Base-by-base conservation (phyloP, 2,113 vertebrate genomes). In the Tympanuchus pallidicinctus region DNA sequence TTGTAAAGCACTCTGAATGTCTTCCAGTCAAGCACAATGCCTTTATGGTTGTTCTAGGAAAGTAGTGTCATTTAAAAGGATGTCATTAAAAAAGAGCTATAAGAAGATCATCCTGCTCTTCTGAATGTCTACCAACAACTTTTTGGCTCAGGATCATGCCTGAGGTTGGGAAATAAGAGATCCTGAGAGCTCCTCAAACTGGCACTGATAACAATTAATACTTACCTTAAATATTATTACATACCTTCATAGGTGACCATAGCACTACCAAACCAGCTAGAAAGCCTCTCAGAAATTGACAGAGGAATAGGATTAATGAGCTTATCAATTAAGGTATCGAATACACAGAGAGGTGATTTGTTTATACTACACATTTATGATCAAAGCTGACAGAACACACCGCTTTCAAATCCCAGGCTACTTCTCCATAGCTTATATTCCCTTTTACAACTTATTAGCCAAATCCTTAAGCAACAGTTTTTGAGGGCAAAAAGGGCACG, bases 401-500 rank as follows among this genome's bases (percentile, higher is more conserved):
- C 25, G 50, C 3, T 30, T 36, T 42, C 36, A 66, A 71, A 63
- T 82, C 16, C 10, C 42, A 56, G 30, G 10, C 43, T 75, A 27
- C 16, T 82, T 92, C 32, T 10, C 42, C 15, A 60, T 45, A 64
- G 50, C 10, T 0, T 60, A 15, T 50, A 82, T 87, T 3, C 5
- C 3, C 7, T 54, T 63, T 11, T 8, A 72, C 36, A 43, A 75
- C 54, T 74, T 72, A 17, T 48, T 60, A 84, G 14, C 74, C 14
- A 50, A 16, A 32, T 8, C 78, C 77, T 93, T 63, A 75, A 67
- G 27, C 32, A 75, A 59, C 4, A 22, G 4, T 8, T 40, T 67
- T 56, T 16, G 32, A 76, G 17, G 27, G 24, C 71, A 74, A 36
- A 45, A 61, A 0, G 0, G 65, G 7, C 2, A 3, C 2, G 11